phyloP scores from a whole-genome alignment of 1,140 invertebrate genomes.

The Gonatopus flavifemur region DNA sequence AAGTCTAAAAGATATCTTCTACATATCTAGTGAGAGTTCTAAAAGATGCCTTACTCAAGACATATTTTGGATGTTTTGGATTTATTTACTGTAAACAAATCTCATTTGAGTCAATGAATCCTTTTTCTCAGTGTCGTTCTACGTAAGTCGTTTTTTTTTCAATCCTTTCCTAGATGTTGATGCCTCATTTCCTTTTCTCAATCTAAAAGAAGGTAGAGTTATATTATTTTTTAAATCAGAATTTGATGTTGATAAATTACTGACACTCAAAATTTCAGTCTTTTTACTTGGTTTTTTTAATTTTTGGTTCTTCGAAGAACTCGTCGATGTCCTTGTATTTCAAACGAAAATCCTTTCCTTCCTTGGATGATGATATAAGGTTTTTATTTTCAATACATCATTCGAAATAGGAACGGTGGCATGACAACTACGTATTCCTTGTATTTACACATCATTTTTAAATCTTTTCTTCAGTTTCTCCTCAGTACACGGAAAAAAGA shows the following conservation, averaged over 20 bases:
- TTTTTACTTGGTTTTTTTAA: slow-evolving; percentile 11
- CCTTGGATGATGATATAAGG: slow-evolving; percentile 6
- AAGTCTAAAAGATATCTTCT: no score
- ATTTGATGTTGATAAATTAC: background rate
- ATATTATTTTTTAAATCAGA: slow-evolving; percentile 1
- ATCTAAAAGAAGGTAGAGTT: background rate
- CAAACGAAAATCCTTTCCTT: slow-evolving; percentile 16
- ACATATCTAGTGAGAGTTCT: no score
- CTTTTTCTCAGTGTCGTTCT: no score
- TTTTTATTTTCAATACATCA: slow-evolving; percentile 13
- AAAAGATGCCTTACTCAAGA: no score
- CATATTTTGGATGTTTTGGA: no score
- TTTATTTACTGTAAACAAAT: no score
- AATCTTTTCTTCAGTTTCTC: slow-evolving; percentile 13
- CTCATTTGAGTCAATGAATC: no score
- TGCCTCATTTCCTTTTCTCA: background rate
- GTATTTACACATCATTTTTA: slow-evolving; percentile 5
- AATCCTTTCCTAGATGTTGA: no score
- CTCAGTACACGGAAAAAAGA: no score
- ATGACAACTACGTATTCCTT: slow-evolving; percentile 15
- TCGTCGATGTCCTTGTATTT: slow-evolving; percentile 9
- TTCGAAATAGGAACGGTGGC: slow-evolving; percentile 13
- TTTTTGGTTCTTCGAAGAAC: slow-evolving; percentile 5
- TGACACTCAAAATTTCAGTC: slow-evolving; percentile 1
- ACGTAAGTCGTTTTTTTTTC: no score